Conservation (phyloP, 2,797 vertebrate genomes). For the Danio aesculapii region DNA sequence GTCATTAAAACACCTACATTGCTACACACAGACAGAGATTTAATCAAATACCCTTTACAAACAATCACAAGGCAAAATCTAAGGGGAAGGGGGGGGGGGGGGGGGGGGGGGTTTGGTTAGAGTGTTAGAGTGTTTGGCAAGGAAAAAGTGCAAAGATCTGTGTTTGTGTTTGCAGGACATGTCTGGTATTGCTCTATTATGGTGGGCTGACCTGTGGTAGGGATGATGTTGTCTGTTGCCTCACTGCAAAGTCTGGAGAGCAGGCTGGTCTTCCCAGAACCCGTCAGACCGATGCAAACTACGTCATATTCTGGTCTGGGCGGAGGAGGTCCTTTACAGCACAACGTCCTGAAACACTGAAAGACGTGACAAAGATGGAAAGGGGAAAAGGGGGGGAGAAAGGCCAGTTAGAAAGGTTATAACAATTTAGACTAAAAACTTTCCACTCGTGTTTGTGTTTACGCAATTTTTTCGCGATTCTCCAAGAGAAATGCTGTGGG, state of each 20-base stretch:
- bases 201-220: conserved; percentile 82
- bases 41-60: not conserved
- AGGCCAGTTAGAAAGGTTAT: conserved; percentile 4
- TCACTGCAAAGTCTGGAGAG: conserved; percentile 85
- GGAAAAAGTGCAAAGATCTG: conserved; percentile 29
- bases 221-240: conserved; percentile 80
- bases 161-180: conserved; percentile 31
- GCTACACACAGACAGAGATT: not conserved
- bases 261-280: conserved; percentile 87
- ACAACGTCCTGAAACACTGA: conserved; percentile 89
- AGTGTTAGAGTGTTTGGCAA: conserved; percentile 7
- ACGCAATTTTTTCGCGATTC: not conserved
- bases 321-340: conserved; percentile 88
- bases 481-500: conserved; percentile 3
- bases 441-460: conserved; percentile 6
- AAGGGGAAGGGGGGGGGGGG: not conserved
- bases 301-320: conserved; percentile 88
- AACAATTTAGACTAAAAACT: not conserved
- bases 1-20: conserved; percentile 13
- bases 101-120: not conserved
- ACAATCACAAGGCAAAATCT: not conserved
- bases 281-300: conserved; percentile 88
- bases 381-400: not conserved
- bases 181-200: conserved; percentile 29
- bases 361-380: conserved; percentile 2